These are phyloP conservation scores for Microplitis deprimator DNA, from an alignment of 2,888 invertebrate species.

Conservation along the genomic window DNA sequence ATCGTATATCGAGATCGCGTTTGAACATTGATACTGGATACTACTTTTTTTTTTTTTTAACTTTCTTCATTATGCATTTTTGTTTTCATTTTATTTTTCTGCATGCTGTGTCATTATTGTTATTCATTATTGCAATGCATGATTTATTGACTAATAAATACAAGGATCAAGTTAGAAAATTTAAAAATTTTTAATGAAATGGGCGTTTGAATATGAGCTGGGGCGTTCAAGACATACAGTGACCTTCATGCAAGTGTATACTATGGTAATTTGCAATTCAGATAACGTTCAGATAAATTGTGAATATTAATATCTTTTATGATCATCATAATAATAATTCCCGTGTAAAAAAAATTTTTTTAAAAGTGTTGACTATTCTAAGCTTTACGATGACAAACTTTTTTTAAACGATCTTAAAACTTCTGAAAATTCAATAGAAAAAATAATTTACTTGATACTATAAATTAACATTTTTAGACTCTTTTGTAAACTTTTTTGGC, in stretches of 20 bases:
- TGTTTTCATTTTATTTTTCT: too few species aligned
- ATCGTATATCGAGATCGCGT: constrained; percentile 3
- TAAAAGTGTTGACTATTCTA: too few species aligned
- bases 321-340: neutral
- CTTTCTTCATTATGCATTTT: neutral
- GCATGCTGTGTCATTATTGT: too few species aligned
- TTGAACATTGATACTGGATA: neutral
- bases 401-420: too few species aligned
- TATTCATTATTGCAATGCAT: neutral
- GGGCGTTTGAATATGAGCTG: neutral
- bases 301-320: constrained; percentile 6
- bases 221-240: neutral
- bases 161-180: neutral
- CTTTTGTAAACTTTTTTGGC: too few species aligned
- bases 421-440: too few species aligned
- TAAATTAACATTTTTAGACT: too few species aligned
- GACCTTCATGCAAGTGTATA: neutral
- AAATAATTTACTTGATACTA: too few species aligned
- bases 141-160: neutral
- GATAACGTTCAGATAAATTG: constrained; percentile 5
- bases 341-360: too few species aligned
- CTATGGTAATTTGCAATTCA: constrained; percentile 19
- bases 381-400: too few species aligned
- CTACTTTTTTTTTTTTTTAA: neutral
- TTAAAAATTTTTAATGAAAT: neutral